Conservation (phyloP, 2,797 vertebrate species). For the Cichlasoma orientale region DNA sequence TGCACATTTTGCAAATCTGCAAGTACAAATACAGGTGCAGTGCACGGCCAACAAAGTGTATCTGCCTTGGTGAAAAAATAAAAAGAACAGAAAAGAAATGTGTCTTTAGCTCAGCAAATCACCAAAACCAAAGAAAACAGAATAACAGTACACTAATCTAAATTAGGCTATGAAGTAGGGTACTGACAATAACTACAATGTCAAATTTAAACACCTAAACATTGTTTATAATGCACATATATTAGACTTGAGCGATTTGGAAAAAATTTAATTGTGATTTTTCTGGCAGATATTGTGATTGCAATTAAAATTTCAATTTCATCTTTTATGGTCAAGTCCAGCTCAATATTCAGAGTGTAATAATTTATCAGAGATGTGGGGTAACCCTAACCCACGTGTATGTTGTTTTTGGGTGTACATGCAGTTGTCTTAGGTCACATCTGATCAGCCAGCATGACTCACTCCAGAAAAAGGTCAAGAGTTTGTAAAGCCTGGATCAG, state of each 20-base stretch:
- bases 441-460: neutral
- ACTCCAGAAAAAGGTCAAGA: neutral
- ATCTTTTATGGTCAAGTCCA: no score
- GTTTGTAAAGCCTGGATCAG: neutral
- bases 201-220: neutral
- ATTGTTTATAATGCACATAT: neutral
- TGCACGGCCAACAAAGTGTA: neutral
- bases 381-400: neutral
- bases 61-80: neutral
- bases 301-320: no score
- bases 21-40: constrained; percentile 18
- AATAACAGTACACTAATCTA: neutral
- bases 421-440: neutral
- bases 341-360: neutral
- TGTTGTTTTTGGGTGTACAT: neutral
- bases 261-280: no score
- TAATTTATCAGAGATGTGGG: neutral
- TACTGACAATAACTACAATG: neutral
- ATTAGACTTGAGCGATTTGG: neutral
- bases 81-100: no score
- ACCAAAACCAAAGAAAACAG: neutral
- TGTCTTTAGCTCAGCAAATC: no score
- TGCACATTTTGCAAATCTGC: neutral
- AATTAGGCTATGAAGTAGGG: neutral
- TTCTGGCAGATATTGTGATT: no score